phyloP scores from a whole-genome alignment of 2,797 vertebrate species.

The Brachyrhaphis roseni region DNA sequence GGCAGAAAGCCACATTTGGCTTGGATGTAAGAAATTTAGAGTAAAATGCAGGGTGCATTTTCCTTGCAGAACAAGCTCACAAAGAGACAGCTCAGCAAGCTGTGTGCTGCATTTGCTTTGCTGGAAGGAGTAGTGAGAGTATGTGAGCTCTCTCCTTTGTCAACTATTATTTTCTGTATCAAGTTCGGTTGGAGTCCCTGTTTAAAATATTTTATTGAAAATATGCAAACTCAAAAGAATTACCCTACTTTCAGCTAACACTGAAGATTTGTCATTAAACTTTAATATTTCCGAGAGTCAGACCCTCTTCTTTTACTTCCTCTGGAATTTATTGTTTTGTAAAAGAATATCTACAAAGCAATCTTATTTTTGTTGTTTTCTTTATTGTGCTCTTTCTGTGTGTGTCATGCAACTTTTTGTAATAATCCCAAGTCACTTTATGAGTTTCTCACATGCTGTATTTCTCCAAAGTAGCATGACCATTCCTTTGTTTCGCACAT shows the following conservation, averaged over 20 bases:
- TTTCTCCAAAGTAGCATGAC: not conserved
- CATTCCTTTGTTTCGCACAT: not conserved
- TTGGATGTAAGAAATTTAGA: conserved; percentile 46
- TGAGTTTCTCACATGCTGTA: not conserved
- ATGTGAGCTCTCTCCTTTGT: not conserved
- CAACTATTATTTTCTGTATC: not conserved
- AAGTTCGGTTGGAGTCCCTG: not conserved
- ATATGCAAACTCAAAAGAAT: not conserved
- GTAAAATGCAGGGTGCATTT: conserved; percentile 22
- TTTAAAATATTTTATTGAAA: not conserved
- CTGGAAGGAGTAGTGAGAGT: conserved; percentile 7
- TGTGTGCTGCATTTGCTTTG: conserved; percentile 13
- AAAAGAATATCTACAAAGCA: not conserved
- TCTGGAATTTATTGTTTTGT: not conserved
- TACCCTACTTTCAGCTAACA: not conserved
- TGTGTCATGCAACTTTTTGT: not conserved
- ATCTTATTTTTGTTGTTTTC: not conserved
- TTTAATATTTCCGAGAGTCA: not conserved
- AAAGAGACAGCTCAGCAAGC: conserved; percentile 18
- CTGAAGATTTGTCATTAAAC: not conserved
- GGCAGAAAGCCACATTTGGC: conserved; percentile 26
- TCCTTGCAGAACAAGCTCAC: conserved; percentile 19
- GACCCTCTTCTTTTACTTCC: not conserved
- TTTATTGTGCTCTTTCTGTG: not conserved
- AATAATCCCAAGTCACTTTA: not conserved